Conservation (phyloP, 2,113 vertebrate species). For the Hippolais icterina region DNA sequence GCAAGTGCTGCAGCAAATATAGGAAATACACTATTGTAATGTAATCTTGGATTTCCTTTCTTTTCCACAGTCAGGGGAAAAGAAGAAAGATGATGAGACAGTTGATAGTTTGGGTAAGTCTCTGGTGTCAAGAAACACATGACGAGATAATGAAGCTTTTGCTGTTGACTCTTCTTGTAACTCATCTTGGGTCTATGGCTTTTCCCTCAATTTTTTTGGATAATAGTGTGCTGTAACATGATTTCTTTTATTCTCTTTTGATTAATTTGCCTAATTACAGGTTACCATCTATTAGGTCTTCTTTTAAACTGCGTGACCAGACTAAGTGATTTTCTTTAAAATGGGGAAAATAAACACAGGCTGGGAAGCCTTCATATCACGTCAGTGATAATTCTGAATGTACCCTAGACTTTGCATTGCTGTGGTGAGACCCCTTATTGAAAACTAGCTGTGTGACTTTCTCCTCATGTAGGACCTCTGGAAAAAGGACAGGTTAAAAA, state of each 20-base stretch:
- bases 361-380: not conserved
- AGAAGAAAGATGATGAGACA: constrained; percentile 98
- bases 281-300: not conserved
- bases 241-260: not conserved
- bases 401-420: not conserved
- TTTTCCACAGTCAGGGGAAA: constrained; percentile 90
- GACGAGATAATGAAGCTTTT: not conserved
- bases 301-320: not conserved
- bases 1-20: not conserved
- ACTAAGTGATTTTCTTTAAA: not conserved
- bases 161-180: not conserved
- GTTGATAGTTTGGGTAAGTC: constrained; percentile 96
- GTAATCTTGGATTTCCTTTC: not conserved
- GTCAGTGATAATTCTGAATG: not conserved
- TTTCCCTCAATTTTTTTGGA: not conserved
- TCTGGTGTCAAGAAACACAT: not conserved
- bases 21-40: not conserved
- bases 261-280: not conserved
- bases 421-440: not conserved
- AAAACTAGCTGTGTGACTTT: not conserved
- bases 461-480: constrained; percentile 82
- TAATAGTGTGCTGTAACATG: not conserved
- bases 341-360: not conserved
- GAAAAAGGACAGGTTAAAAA: constrained; percentile 98
- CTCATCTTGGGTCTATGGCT: not conserved